These are phyloP conservation scores for Palloptera scutellata DNA, from an alignment of 2,888 invertebrate species.

Conservation along the genomic window DNA sequence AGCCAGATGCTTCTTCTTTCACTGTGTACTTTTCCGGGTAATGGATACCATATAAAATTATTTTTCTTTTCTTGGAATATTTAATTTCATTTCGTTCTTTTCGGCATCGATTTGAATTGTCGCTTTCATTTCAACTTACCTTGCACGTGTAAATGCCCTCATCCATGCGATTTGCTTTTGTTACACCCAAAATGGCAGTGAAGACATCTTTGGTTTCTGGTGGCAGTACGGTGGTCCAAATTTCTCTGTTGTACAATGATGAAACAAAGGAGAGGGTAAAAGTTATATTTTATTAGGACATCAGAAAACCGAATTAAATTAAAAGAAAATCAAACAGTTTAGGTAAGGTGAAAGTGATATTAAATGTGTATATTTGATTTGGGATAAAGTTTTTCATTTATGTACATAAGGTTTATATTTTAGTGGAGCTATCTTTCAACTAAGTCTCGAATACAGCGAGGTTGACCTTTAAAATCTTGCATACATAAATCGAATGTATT, in stretches of 20 bases:
- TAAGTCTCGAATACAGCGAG: no score
- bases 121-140: slow-evolving; percentile 58
- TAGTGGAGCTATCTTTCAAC: no score
- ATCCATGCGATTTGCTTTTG: slow-evolving; percentile 74
- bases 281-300: not conserved
- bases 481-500: no score
- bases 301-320: not conserved
- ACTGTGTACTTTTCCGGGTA: not conserved
- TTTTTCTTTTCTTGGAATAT: not conserved
- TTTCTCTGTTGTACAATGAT: slow-evolving; percentile 66
- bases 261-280: no score
- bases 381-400: no score
- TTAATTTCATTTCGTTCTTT: not conserved
- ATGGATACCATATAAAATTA: not conserved
- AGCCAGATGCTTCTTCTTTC: not conserved
- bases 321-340: no score
- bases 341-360: no score
- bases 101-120: not conserved
- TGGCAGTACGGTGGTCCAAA: slow-evolving; percentile 71
- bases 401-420: no score
- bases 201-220: slow-evolving; percentile 62
- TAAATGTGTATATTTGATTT: no score
- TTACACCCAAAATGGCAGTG: slow-evolving; percentile 77
- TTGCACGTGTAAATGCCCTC: slow-evolving; percentile 83
- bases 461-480: no score